Evolutionary conservation across 2,888 invertebrate genomes (phyloP).

Genomic region (Saturnia japonica): DNA sequence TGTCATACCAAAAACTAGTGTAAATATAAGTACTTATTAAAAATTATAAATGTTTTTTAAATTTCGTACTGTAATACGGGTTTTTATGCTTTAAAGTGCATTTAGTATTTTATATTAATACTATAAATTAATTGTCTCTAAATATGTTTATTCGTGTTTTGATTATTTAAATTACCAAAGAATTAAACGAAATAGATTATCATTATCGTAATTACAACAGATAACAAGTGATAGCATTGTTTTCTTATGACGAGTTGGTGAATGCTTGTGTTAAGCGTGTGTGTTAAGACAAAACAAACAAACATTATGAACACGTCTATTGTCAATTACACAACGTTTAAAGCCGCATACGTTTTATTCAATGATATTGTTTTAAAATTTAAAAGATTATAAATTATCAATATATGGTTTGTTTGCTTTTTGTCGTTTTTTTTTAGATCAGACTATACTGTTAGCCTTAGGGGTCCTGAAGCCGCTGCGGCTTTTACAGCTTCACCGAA

Average conservation of each 20-base stretch:
- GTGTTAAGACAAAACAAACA: constrained; percentile 31
- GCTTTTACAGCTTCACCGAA: no score
- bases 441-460: no score
- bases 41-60: background rate
- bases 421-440: background rate
- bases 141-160: background rate
- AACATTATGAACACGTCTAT: constrained; percentile 16
- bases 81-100: background rate
- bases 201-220: background rate
- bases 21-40: no score
- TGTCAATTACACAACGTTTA: constrained; percentile 5
- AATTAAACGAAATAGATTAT: background rate
- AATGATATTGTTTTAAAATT: background rate
- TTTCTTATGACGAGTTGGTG: constrained; percentile 10
- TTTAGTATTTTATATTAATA: background rate
- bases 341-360: background rate
- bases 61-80: background rate
- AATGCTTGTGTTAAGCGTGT: constrained; percentile 25
- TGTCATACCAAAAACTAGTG: no score
- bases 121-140: background rate
- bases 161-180: constrained; percentile 1
- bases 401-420: background rate
- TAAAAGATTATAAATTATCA: background rate
- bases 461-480: no score
- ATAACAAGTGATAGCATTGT: constrained; percentile 1